Percentiles rank a stretch among this genome's conserved stretches.
These are phyloP conservation scores for Nymphalis polychloros DNA, from an alignment of 2,888 invertebrate genomes.

Conservation along the genomic window DNA sequence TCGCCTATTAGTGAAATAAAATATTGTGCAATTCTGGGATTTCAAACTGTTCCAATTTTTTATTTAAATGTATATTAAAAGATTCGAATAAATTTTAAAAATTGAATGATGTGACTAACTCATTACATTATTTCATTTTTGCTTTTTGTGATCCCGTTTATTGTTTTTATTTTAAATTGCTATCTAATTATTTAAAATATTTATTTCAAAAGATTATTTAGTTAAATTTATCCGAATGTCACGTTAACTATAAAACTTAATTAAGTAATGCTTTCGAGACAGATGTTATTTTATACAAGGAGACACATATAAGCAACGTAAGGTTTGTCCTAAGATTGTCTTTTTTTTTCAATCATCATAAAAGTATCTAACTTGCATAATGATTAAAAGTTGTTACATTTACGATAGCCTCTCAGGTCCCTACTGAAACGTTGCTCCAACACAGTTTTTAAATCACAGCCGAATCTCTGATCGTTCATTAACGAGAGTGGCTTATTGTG, in stretches of 20 bases:
- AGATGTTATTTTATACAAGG: no score
- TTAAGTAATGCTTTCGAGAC: no score
- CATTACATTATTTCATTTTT: no score
- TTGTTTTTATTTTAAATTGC: no score
- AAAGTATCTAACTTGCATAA: neutral
- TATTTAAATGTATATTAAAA: neutral
- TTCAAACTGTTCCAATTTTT: slow-evolving; percentile 7
- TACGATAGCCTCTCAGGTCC: neutral
- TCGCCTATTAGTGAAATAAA: slow-evolving; percentile 13
- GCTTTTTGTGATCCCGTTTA: no score
- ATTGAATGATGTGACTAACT: no score
- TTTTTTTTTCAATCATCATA: neutral
- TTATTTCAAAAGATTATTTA: no score
- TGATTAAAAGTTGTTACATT: neutral
- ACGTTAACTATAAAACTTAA: no score
- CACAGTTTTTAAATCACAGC: slow-evolving; percentile 5
- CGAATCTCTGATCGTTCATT: slow-evolving; percentile 13
- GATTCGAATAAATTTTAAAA: no score
- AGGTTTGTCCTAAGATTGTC: neutral
- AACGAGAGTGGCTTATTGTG: slow-evolving; percentile 11
- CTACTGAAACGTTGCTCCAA: neutral
- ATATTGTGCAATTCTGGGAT: slow-evolving; percentile 8
- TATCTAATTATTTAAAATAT: no score
- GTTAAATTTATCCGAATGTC: no score
- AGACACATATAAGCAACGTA: no score